Evolutionary conservation across 2,888 invertebrate species (phyloP), one percentile per base, ranked within the genome.

Genomic region (Orchestes rusci): DNA sequence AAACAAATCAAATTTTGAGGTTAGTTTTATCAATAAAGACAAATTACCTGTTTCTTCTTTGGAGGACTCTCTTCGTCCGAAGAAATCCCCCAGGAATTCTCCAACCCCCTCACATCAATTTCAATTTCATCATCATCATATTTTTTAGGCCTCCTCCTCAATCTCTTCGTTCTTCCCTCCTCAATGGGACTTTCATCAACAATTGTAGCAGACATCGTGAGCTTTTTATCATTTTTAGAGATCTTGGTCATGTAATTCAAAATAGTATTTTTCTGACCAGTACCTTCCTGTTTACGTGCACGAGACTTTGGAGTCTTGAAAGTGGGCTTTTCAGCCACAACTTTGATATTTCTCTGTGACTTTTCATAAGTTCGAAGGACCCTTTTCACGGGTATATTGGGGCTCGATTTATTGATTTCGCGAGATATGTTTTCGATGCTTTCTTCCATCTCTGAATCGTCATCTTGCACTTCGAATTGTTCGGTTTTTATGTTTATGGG

Each of bases 351-450:
- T n/a, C n/a, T n/a, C n/a, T n/a, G n/a, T n/a, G n/a, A n/a, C n/a
- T n/a, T n/a, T n/a, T n/a, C n/a, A n/a, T n/a, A n/a, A n/a, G n/a
- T n/a, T n/a, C n/a, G n/a, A n/a, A n/a, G n/a, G n/a, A n/a, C n/a
- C n/a, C n/a, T n/a, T n/a, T n/a, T n/a, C n/a, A n/a, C n/a, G n/a
- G n/a, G n/a, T n/a, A n/a, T n/a, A n/a, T n/a, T n/a, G n/a, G n/a
- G n/a, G n/a, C n/a, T n/a, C n/a, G n/a, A n/a, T 10, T 39, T 41
- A 8, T 15, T 28, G n/a, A 41, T 28, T 27, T 41, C 41, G 16
- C 28, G 27, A 3, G 41, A 41, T n/a, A 27, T 34, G 29, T 34
- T 41, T 10, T 41, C 41, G 16, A 27, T 41, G 16, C 41, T 41
- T 27, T 34, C 34, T n/a, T 34, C 34, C 19, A 33, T 7, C n/a